These are phyloP conservation scores for Tachysurus vachellii DNA, from an alignment of 2,113 vertebrate genomes.

Conservation along the genomic window DNA sequence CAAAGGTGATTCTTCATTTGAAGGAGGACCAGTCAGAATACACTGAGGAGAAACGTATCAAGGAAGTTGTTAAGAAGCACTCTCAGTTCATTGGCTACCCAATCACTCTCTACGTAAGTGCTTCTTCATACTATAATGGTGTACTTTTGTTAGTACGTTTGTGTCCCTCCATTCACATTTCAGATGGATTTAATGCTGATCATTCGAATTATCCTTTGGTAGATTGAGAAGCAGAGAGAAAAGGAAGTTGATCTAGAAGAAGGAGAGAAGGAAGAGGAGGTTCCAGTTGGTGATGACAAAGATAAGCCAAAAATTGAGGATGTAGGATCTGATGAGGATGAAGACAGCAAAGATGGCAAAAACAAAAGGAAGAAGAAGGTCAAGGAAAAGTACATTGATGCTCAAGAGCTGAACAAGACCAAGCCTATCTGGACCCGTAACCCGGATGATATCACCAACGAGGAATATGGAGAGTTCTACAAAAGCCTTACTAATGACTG, in stretches of 20 bases:
- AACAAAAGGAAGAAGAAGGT: conserved; percentile 82
- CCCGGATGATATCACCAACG: conserved; percentile 92
- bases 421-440: conserved; percentile 93
- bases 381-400: conserved; percentile 82
- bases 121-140: background rate
- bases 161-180: background rate
- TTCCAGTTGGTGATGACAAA: conserved; percentile 74
- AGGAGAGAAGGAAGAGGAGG: conserved; percentile 77
- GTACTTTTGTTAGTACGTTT: background rate
- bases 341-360: conserved; percentile 68
- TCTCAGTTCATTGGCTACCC: conserved; percentile 83
- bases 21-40: conserved; percentile 81
- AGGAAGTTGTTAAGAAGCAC: conserved; percentile 82
- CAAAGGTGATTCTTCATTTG: conserved; percentile 75
- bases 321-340: conserved; percentile 78
- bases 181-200: background rate
- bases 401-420: conserved; percentile 80
- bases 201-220: background rate
- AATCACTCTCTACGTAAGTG: conserved; percentile 79
- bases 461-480: conserved; percentile 95
- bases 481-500: conserved; percentile 89
- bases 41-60: conserved; percentile 73
- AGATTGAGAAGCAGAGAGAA: conserved; percentile 93
- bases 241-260: conserved; percentile 92
- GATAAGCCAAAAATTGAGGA: conserved; percentile 81